Base-by-base conservation (phyloP, 2,797 vertebrate genomes). In the Pempheris klunzingeri region DNA sequence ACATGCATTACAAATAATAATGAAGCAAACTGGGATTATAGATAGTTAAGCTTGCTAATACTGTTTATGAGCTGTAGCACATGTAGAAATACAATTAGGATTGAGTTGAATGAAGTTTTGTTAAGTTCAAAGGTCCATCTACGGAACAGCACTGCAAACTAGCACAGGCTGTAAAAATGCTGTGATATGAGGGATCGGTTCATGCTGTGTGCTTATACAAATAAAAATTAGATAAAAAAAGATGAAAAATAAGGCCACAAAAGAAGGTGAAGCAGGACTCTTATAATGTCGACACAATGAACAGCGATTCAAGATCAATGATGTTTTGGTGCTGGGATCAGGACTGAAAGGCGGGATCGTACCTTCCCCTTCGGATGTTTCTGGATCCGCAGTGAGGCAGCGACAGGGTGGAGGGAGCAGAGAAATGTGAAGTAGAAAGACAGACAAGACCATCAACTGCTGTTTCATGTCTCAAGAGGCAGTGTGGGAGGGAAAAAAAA, bases 351-450 rank as follows among this genome's bases (percentile, higher is more conserved):
- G 95, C 89, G 17, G 95, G 90, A 71, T 95, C 96, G 15, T 99
- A 99, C 98, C 97, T 98, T 98, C 98, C 98, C 93, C 97, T 95
- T 30, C 98, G 96, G 90, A 99, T 98, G 95, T 99, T 99, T 94
- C 98, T 99, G 95, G 58, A 88, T 58, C 55, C n/a, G 10, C 71
- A 38, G 66, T 0, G 38, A 82, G 12, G 60, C 50, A 59, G 63
- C 22, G 66, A 62, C 11, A 78, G 66, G 57, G 70, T 5, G 30
- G 28, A 72, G 32, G 39, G n/a, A 39, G 22, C 18, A 58, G 47
- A 60, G 3, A 54, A 39, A 47, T 67, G 66, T 69, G 55, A 83
- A 62, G 20, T 5, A 54, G 34, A 78, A 30, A 62, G 10, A 79
- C 4, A 64, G 17, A 12, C 61, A 4, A 77, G n/a, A 75, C 32